These are phyloP conservation scores for Electrona antarctica DNA, from an alignment of 2,113 vertebrate genomes.

Conservation along the genomic window DNA sequence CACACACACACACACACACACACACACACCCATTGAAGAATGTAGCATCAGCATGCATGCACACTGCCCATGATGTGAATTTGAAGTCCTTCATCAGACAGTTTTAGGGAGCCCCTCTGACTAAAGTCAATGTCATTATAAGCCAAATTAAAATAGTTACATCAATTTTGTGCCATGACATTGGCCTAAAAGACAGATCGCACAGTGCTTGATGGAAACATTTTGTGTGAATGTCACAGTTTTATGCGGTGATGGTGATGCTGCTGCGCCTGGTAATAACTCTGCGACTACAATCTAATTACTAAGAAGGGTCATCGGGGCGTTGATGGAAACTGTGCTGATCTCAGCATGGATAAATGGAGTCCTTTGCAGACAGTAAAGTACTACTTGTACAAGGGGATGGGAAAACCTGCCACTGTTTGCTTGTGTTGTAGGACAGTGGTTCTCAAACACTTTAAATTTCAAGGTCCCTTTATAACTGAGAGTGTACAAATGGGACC, in stretches of 20 bases:
- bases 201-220: conserved; percentile 12
- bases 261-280: conserved; percentile 54
- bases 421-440: conserved; percentile 6
- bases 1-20: too few species aligned
- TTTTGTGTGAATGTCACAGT: conserved; percentile 17
- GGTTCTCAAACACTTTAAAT: too few species aligned
- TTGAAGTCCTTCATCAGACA: too few species aligned
- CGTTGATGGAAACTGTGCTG: conserved; percentile 65
- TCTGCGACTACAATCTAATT: conserved; percentile 43
- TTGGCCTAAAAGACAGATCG: conserved; percentile 1
- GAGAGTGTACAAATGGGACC: too few species aligned
- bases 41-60: too few species aligned
- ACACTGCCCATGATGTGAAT: too few species aligned
- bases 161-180: not conserved
- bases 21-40: too few species aligned
- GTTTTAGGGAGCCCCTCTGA: too few species aligned
- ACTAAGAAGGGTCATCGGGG: conserved; percentile 44
- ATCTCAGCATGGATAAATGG: conserved; percentile 59
- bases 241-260: conserved; percentile 36
- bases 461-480: too few species aligned
- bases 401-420: conserved; percentile 43
- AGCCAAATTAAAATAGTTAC: too few species aligned
- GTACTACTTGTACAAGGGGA: conserved; percentile 50
- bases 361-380: conserved; percentile 54
- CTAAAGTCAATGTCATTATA: too few species aligned